Percentiles rank a stretch among this genome's conserved stretches.
Conservation (phyloP, 2,797 vertebrate species). For the Centroberyx gerrardi region DNA sequence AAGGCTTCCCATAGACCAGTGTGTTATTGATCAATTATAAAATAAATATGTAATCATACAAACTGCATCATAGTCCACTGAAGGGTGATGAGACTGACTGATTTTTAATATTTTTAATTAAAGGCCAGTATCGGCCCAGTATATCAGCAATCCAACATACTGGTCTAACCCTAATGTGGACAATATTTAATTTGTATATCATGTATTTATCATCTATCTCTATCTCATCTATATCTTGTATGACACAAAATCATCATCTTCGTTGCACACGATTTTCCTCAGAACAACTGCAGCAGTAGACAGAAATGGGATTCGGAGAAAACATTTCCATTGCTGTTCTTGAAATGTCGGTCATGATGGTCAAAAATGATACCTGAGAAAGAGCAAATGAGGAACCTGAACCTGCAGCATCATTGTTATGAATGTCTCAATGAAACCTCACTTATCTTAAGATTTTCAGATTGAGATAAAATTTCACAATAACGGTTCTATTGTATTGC, state of each 20-base stretch:
- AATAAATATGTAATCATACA: too few relatives aligned
- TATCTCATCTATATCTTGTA: background rate
- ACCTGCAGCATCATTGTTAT: conserved; percentile 73
- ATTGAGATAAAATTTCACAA: conserved; percentile 70
- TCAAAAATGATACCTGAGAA: conserved; percentile 41
- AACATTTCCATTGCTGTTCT: conserved; percentile 20
- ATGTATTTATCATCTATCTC: background rate
- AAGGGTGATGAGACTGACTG: background rate
- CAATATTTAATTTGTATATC: background rate
- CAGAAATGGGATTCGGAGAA: conserved; percentile 1
- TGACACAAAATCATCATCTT: background rate
- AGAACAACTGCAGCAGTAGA: background rate
- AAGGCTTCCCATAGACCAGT: too few relatives aligned
- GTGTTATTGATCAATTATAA: too few relatives aligned
- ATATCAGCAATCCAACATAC: too few relatives aligned
- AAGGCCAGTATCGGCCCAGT: too few relatives aligned
- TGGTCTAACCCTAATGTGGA: background rate
- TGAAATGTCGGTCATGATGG: conserved; percentile 28
- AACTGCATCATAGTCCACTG: background rate
- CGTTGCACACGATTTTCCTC: background rate
- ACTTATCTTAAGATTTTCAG: conserved; percentile 63
- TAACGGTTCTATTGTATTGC: conserved; percentile 8
- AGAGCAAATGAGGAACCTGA: conserved; percentile 77
- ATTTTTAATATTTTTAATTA: too few relatives aligned
- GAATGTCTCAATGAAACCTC: conserved; percentile 63